Evolutionary conservation across 2,888 invertebrate species (phyloP).

Genomic region (Neoaliturus tenellus): DNA sequence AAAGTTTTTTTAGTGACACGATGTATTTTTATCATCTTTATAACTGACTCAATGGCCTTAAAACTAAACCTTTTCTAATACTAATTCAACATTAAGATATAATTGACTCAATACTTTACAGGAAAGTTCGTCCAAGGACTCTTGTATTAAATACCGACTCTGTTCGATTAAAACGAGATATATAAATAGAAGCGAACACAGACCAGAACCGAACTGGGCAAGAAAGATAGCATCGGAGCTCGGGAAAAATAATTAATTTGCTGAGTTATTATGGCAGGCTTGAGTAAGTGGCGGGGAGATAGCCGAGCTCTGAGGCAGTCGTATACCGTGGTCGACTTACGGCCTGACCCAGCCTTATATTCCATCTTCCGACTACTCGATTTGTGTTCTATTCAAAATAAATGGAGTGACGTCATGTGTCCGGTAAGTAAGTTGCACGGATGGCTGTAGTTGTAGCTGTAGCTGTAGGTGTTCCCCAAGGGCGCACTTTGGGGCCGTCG

Average conservation of each 20-base stretch:
- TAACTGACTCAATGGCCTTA: no score
- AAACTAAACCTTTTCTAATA: no score
- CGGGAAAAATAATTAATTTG: slow-evolving; percentile 67
- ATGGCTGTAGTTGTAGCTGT: not conserved
- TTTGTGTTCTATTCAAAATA: slow-evolving; percentile 44
- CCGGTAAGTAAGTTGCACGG: not conserved
- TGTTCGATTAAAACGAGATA: slow-evolving; percentile 21
- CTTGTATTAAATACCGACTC: not conserved
- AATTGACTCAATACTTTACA: no score
- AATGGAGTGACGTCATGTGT: slow-evolving; percentile 38
- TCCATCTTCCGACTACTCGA: slow-evolving; percentile 33
- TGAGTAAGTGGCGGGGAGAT: slow-evolving; percentile 53
- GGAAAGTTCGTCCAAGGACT: no score
- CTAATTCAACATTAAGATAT: no score
- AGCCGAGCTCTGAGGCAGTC: slow-evolving; percentile 39
- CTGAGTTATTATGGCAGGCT: slow-evolving; percentile 54
- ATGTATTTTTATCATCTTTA: no score
- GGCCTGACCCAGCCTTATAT: slow-evolving; percentile 6
- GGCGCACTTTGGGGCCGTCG: not conserved
- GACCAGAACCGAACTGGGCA: slow-evolving; percentile 22
- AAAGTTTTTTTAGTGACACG: no score
- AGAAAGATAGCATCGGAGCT: slow-evolving; percentile 42
- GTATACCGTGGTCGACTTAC: slow-evolving; percentile 24
- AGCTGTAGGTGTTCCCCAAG: not conserved
- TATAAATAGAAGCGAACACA: slow-evolving; percentile 42